Percentiles rank a stretch among this genome's conserved stretches.
Evolutionary conservation across 2,113 vertebrate genomes (phyloP).

Genomic region (Tricholaema leucomelas): DNA sequence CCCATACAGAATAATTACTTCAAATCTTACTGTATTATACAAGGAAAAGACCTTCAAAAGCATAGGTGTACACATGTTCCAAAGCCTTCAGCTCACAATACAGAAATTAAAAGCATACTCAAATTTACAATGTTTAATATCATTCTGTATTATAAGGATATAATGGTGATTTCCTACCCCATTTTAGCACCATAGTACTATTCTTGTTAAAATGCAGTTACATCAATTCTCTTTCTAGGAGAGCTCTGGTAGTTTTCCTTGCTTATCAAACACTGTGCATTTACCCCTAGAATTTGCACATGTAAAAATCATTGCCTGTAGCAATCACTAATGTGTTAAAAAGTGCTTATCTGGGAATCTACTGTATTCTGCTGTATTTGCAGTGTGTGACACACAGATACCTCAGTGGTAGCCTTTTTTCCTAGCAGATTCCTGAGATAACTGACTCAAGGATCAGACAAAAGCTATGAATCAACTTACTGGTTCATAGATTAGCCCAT

Average conservation of each 20-base stretch:
- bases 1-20: neutral
- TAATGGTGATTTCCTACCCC: neutral
- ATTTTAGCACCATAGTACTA: neutral
- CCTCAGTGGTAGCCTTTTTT: neutral
- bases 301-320: neutral
- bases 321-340: neutral
- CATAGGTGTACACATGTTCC: neutral
- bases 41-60: neutral
- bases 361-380: neutral
- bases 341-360: neutral
- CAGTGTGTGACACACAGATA: neutral
- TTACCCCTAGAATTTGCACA: neutral
- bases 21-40: neutral
- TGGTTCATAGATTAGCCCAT: slow-evolving; percentile 92
- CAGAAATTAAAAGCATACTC: neutral
- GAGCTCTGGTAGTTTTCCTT: neutral
- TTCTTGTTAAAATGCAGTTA: neutral
- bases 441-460: neutral
- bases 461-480: slow-evolving; percentile 77
- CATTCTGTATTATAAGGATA: neutral
- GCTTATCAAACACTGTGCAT: neutral
- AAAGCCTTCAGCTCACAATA: neutral
- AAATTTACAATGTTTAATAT: neutral
- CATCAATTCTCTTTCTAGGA: neutral
- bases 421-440: neutral